These are phyloP conservation scores for Stercorarius parasiticus DNA, from an alignment of 2,113 vertebrate species.

Conservation along the genomic window DNA sequence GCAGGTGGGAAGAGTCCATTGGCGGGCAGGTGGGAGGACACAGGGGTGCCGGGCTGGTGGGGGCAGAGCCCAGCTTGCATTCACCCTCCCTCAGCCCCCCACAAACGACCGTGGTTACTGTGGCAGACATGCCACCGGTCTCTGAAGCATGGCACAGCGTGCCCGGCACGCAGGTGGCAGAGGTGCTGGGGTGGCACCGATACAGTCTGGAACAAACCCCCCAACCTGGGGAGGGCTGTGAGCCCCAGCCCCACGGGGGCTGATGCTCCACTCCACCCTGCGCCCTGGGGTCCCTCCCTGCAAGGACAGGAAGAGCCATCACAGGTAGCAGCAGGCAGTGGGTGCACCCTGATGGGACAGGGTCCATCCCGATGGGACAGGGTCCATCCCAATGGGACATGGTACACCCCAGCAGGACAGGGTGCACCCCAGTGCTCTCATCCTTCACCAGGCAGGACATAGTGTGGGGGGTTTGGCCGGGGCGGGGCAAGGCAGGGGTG, in stretches of 20 bases:
- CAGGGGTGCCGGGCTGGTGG: fast-evolving
- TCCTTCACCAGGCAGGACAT: neutral
- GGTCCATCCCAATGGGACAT: neutral
- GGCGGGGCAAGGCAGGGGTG: no score
- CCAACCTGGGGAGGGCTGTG: neutral
- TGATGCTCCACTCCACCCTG: neutral
- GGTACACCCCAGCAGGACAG: neutral
- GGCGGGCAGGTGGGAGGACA: fast-evolving
- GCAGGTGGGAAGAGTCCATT: fast-evolving
- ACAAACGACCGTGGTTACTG: fast-evolving
- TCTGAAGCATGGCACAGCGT: fast-evolving
- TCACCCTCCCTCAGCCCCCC: no score
- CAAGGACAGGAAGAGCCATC: neutral
- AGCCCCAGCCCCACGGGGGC: fast-evolving
- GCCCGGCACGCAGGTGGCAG: neutral
- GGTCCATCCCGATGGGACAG: neutral
- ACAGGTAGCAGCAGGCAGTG: neutral
- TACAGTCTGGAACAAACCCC: neutral
- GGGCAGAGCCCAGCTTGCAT: neutral
- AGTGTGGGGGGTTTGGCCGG: neutral
- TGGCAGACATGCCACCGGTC: fast-evolving
- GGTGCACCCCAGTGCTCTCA: neutral
- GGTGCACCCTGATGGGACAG: neutral
- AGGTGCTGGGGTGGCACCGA: neutral
- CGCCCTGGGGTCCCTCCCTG: no score